Percentiles rank a stretch among this genome's conserved stretches.
phyloP scores from a whole-genome alignment of 2,888 invertebrate genomes.

The Philaethria dido region DNA sequence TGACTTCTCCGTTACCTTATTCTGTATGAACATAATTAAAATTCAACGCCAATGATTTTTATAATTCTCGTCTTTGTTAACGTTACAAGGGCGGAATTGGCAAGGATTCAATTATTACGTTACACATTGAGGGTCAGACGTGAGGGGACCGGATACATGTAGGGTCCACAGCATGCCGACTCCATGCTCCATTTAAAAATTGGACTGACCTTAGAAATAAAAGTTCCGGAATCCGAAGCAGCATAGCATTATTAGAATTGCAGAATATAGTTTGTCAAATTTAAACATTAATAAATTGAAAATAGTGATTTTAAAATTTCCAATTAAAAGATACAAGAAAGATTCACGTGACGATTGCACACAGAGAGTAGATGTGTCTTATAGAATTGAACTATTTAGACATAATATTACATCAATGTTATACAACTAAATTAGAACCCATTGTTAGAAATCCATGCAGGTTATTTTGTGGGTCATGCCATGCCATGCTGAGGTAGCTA shows the following conservation, averaged over 20 bases:
- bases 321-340: slow-evolving; percentile 18
- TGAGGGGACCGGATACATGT: slow-evolving; percentile 56
- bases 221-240: slow-evolving; percentile 81
- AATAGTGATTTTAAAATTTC: slow-evolving; percentile 23
- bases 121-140: slow-evolving; percentile 36
- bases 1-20: slow-evolving; percentile 93
- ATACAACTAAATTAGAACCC: slow-evolving; percentile 22
- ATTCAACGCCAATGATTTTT: slow-evolving; percentile 51
- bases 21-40: slow-evolving; percentile 80
- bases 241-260: slow-evolving; percentile 79
- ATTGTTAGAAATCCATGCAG: slow-evolving; percentile 60
- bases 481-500: slow-evolving; percentile 76
- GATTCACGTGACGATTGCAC: slow-evolving; percentile 20
- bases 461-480: slow-evolving; percentile 72
- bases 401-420: slow-evolving; percentile 14
- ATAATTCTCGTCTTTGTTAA: neutral
- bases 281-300: slow-evolving; percentile 30
- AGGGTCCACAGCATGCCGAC: slow-evolving; percentile 73
- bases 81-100: slow-evolving; percentile 11
- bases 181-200: slow-evolving; percentile 71
- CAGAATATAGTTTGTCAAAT: slow-evolving; percentile 57
- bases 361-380: slow-evolving; percentile 8
- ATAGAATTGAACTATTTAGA: slow-evolving; percentile 10
- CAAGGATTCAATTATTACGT: slow-evolving; percentile 25
- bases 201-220: slow-evolving; percentile 79